phyloP scores from a whole-genome alignment of 2,888 invertebrate species.

The Eumerus sabulonum region DNA sequence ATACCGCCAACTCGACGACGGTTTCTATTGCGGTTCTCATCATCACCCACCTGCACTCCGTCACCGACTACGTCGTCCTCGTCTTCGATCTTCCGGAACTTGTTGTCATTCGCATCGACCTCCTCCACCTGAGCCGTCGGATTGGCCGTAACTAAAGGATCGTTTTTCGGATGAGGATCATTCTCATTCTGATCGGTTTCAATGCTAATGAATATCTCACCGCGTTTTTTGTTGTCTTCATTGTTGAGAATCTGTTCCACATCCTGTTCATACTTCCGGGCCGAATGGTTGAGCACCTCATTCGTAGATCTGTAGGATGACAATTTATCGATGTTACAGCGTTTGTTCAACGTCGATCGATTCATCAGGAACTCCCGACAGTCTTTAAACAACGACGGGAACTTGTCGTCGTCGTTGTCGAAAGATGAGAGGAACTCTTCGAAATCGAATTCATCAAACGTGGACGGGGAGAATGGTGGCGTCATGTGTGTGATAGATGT shows the following conservation, averaged over 20 bases:
- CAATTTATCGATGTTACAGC: slow-evolving; percentile 70
- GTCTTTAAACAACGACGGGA: slow-evolving; percentile 79
- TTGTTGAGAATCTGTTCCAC: slow-evolving; percentile 47
- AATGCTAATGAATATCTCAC: slow-evolving; percentile 77
- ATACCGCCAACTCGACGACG: slow-evolving; percentile 48
- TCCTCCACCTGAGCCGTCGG: slow-evolving; percentile 75
- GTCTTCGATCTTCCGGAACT: slow-evolving; percentile 76
- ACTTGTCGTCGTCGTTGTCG: slow-evolving; percentile 81
- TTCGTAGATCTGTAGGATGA: slow-evolving; percentile 50
- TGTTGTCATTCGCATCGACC: slow-evolving; percentile 75
- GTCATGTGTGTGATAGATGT: slow-evolving; percentile 66
- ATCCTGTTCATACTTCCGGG: slow-evolving; percentile 44
- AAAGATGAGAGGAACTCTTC: slow-evolving; percentile 86
- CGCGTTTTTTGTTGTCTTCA: slow-evolving; percentile 71
- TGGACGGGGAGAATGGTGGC: slow-evolving; percentile 74
- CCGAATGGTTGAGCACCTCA: slow-evolving; percentile 22
- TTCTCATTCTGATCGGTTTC: slow-evolving; percentile 76
- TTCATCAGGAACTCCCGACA: slow-evolving; percentile 78
- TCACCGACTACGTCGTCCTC: slow-evolving; percentile 72
- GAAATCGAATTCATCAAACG: slow-evolving; percentile 82
- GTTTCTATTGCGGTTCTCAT: too few species aligned
- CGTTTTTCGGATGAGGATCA: slow-evolving; percentile 60
- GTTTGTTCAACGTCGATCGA: slow-evolving; percentile 75
- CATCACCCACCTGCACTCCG: slow-evolving; percentile 2
- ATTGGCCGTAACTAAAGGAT: slow-evolving; percentile 71